These are phyloP conservation scores for Dynastes hyllus DNA, from an alignment of 2,888 invertebrate genomes.

Conservation along the genomic window DNA sequence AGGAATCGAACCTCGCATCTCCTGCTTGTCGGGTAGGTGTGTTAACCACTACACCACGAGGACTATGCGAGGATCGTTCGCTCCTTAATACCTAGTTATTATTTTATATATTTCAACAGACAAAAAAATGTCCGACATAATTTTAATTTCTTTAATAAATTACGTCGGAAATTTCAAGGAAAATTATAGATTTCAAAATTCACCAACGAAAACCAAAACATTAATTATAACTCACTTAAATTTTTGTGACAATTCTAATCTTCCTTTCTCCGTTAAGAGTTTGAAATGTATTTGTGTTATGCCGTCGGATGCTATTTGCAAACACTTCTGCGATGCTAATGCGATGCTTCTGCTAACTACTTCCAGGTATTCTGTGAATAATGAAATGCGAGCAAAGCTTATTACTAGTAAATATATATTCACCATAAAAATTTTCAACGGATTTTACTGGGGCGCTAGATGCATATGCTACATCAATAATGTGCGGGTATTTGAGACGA, in stretches of 20 bases:
- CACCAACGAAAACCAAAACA: no score
- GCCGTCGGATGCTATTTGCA: constrained; percentile 67
- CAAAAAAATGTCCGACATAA: no score
- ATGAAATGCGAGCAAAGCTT: background rate
- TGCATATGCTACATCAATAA: constrained; percentile 57
- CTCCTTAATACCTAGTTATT: no score
- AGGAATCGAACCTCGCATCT: no score
- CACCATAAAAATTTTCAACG: constrained; percentile 58
- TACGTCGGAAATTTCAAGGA: no score
- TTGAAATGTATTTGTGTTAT: constrained; percentile 65
- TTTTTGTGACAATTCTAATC: constrained; percentile 65
- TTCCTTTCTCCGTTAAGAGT: constrained; percentile 63
- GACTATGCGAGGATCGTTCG: no score
- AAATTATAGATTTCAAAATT: no score
- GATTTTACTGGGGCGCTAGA: constrained; percentile 59
- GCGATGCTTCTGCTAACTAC: constrained; percentile 69
- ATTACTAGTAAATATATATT: background rate
- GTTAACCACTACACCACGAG: no score
- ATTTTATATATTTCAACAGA: no score
- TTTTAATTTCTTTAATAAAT: no score
- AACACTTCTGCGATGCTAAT: constrained; percentile 68
- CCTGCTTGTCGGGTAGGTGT: no score
- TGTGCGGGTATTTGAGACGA: constrained; percentile 57
- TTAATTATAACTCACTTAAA: background rate
- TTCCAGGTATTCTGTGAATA: constrained; percentile 73